These are phyloP conservation scores for Drosophila bifasciata DNA, from an alignment of 1,140 invertebrate species.

Conservation along the genomic window DNA sequence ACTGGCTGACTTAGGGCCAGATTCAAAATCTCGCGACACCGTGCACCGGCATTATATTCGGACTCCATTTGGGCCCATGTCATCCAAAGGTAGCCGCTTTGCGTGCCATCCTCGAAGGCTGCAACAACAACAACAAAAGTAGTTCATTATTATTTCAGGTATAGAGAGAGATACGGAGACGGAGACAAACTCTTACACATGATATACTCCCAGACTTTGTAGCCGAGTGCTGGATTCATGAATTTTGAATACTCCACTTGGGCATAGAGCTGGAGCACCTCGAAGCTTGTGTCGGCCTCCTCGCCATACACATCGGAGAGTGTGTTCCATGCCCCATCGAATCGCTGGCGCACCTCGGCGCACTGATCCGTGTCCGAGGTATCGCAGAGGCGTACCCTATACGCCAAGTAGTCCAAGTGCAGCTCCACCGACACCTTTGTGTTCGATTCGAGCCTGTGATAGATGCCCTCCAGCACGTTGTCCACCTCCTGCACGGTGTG, in stretches of 20 bases:
- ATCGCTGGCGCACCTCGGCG: constrained; percentile 53
- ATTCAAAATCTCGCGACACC: constrained; percentile 8
- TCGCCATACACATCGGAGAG: constrained; percentile 69
- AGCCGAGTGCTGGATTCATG: constrained; percentile 31
- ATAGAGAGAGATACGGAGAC: not conserved
- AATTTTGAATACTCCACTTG: constrained; percentile 70
- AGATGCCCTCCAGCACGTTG: constrained; percentile 16
- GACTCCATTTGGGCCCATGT: constrained; percentile 56
- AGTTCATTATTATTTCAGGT: too few relatives aligned
- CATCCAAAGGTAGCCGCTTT: constrained; percentile 45
- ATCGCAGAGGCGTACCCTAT: constrained; percentile 45
- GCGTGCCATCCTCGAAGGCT: constrained; percentile 59
- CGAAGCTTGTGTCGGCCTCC: constrained; percentile 67
- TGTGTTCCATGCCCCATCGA: constrained; percentile 63
- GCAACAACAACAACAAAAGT: constrained; percentile 1
- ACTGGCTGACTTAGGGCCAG: constrained; percentile 39
- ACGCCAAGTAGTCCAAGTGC: constrained; percentile 62
- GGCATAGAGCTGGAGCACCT: constrained; percentile 79
- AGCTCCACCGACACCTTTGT: constrained; percentile 38
- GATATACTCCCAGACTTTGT: constrained; percentile 68
- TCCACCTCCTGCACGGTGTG: constrained; percentile 20
- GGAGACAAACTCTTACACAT: constrained; percentile 46
- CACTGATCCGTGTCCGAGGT: constrained; percentile 9
- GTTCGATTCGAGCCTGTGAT: constrained; percentile 6
- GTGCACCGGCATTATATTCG: constrained; percentile 31